Base-by-base conservation (phyloP, 2,888 invertebrate species). In the Apamea crenata region DNA sequence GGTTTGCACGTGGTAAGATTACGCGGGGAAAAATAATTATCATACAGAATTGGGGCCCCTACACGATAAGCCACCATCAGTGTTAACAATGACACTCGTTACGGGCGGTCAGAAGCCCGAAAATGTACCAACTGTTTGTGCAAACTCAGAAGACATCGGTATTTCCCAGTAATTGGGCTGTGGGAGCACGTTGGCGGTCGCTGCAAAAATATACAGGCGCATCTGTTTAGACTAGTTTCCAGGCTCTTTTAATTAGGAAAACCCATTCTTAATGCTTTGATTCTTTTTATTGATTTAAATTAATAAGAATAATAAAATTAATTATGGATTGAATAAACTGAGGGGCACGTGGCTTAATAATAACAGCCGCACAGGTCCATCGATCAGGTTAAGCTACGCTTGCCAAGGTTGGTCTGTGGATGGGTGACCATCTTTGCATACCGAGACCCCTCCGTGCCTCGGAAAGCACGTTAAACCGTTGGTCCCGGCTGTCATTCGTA, bases 201-300 rank as follows among this genome's bases (percentile, higher is more conserved):
- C 6, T 66, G 36, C 16, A 56, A 56, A 56, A 47, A 47, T 74
- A 47, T 29, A 47, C 25, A 16, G 18, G 6, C 10, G 2, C 7
- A 40, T 81, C 4, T 61, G 29, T 47, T 79, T 47, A 36, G 3
- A 53, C 16, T 50, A 78, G n/a, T 72, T 53, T 32, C 21, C 32
- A 53, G n/a, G 29, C n/a, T 53, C 74, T 21, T 74, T 74, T 53
- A n/a, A 73, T 40, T 71, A 14, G 3, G 10, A 5, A 44, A n/a
- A 32, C 0, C 16, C 53, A 14, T 59, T 59, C 14, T 59, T n/a
- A 36, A 14, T 2, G 29, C 14, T 1, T 16, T 18, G 21, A 18
- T 80, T 67, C 1, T 36, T 36, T 61, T 6, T 47, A 29, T 44
- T 10, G 1, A 50, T 65, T n/a, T 14, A 29, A 63, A 61, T 16